A percentile compares a stretch with the other conserved stretches of the same genome.
Evolutionary conservation across 2,888 invertebrate species (phyloP).

Genomic region (Eristalis arbustorum): DNA sequence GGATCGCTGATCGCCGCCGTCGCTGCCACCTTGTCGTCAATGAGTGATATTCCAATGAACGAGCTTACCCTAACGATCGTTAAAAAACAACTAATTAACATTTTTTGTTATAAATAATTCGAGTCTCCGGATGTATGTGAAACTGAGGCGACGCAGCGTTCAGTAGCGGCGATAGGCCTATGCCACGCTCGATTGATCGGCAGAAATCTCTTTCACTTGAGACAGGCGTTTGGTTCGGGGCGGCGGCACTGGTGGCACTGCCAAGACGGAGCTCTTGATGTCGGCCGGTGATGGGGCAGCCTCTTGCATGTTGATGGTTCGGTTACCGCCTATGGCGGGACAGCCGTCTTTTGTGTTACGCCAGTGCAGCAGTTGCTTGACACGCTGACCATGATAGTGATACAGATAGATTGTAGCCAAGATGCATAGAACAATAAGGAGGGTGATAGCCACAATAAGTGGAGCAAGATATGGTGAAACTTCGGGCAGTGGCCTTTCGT

Average conservation of each 20-base stretch:
- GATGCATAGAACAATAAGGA: conserved; percentile 84
- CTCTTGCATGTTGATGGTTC: conserved; percentile 47
- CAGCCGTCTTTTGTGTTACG: conserved; percentile 72
- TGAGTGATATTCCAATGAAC: background rate
- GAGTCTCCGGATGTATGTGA: conserved; percentile 2
- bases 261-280: conserved; percentile 32
- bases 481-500: conserved; percentile 72
- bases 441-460: conserved; percentile 84
- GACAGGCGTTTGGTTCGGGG: conserved; percentile 77
- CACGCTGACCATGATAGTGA: conserved; percentile 86
- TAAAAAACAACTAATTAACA: conserved; percentile 34
- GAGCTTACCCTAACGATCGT: conserved; percentile 22
- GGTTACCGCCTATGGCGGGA: conserved; percentile 24
- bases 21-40: too few species aligned
- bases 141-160: background rate
- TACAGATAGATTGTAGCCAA: conserved; percentile 87
- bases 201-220: conserved; percentile 75
- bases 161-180: conserved; percentile 40
- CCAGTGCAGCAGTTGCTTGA: conserved; percentile 84
- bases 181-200: conserved; percentile 74
- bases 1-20: too few species aligned
- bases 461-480: conserved; percentile 81
- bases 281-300: conserved; percentile 41
- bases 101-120: conserved; percentile 52
- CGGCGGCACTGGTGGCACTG: conserved; percentile 75